These are phyloP conservation scores for Squalus acanthias DNA, from an alignment of 2,797 vertebrate genomes.

Conservation along the genomic window DNA sequence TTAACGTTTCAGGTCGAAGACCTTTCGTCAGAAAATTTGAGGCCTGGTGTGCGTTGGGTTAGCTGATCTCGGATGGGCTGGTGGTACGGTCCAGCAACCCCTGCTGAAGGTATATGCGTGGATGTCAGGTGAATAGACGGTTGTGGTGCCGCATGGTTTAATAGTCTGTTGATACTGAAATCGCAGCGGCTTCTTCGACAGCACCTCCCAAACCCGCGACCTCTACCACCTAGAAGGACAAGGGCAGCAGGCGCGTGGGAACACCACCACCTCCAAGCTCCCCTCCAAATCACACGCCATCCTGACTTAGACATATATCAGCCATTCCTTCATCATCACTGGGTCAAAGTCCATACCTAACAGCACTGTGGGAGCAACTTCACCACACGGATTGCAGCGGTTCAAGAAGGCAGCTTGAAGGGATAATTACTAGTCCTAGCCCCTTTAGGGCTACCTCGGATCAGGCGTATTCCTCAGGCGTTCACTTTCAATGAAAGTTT, in stretches of 20 bases:
- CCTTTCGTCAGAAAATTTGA: background rate
- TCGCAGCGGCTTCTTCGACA: background rate
- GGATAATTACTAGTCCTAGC: too few relatives aligned
- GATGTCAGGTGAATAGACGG: background rate
- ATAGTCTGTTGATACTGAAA: background rate
- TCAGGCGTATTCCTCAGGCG: too few relatives aligned
- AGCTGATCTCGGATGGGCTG: background rate
- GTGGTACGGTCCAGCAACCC: background rate
- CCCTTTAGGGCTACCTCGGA: too few relatives aligned
- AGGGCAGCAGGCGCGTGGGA: background rate
- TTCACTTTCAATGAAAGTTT: too few relatives aligned
- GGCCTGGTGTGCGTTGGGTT: background rate
- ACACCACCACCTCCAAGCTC: background rate
- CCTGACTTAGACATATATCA: background rate
- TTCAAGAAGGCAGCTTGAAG: background rate
- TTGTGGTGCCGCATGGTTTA: background rate
- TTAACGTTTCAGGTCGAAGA: too few relatives aligned
- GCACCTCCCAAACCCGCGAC: background rate
- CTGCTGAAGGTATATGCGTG: background rate
- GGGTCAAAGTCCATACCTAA: background rate
- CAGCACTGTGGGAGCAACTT: background rate
- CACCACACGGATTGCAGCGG: background rate
- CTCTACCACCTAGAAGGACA: background rate
- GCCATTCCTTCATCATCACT: background rate
- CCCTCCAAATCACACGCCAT: background rate